These are phyloP conservation scores for Emmelina monodactyla DNA, from an alignment of 2,888 invertebrate species.

Conservation along the genomic window DNA sequence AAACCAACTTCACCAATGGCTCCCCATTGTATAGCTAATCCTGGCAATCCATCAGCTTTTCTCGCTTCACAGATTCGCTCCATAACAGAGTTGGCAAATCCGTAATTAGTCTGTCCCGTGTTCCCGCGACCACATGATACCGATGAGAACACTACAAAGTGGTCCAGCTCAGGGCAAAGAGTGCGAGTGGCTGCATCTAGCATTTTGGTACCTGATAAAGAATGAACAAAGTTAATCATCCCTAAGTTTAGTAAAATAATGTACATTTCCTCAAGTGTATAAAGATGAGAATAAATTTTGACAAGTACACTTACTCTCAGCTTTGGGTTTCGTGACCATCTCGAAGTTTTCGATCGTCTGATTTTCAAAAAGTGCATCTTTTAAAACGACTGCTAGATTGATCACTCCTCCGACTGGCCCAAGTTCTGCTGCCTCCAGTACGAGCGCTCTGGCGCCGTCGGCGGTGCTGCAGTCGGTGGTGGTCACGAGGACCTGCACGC, in stretches of 20 bases:
- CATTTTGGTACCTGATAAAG: slow-evolving; percentile 75
- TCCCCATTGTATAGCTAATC: slow-evolving; percentile 96
- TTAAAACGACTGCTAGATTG: slow-evolving; percentile 92
- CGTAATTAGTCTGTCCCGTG: slow-evolving; percentile 96
- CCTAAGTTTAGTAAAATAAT: no score
- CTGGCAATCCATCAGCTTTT: slow-evolving; percentile 85
- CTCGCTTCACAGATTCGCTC: slow-evolving; percentile 92
- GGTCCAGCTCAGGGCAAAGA: slow-evolving; percentile 81
- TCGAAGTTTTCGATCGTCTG: slow-evolving; percentile 82
- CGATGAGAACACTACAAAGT: slow-evolving; percentile 96
- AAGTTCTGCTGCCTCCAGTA: slow-evolving; percentile 68
- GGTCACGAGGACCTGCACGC: slow-evolving; percentile 70
- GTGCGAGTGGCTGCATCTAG: slow-evolving; percentile 82
- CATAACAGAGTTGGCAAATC: slow-evolving; percentile 97
- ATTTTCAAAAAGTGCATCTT: slow-evolving; percentile 89
- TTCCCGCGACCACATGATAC: slow-evolving; percentile 97
- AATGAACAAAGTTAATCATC: no score
- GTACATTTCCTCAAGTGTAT: no score
- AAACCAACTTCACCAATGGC: slow-evolving; percentile 85
- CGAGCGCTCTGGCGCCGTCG: slow-evolving; percentile 69
- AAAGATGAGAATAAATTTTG: no score
- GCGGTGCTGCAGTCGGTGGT: slow-evolving; percentile 66
- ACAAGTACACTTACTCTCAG: no score
- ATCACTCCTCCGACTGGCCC: slow-evolving; percentile 88
- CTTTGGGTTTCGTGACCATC: slow-evolving; percentile 85